phyloP scores from a whole-genome alignment of 53 echinoderm and acorn worm species.

The Patiria pectinifera region DNA sequence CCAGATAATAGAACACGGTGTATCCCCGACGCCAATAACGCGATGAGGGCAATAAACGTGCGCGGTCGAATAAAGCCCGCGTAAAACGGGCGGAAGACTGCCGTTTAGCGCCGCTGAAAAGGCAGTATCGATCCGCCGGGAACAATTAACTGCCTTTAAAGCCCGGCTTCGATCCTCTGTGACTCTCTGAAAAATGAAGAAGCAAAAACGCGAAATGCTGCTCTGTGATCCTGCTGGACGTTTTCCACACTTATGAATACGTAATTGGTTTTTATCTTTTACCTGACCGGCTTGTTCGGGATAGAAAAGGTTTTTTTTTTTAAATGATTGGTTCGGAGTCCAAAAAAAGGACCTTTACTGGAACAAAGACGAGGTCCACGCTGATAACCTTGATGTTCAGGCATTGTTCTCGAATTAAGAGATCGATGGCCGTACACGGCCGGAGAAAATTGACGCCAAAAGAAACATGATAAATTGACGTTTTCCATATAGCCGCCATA shows the following conservation, averaged over 20 bases:
- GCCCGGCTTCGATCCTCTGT: constrained; percentile 29
- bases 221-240: constrained; percentile 23
- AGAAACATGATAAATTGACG: background rate
- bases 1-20: background rate
- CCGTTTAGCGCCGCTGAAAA: constrained; percentile 11
- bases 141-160: constrained; percentile 26
- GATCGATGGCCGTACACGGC: constrained; percentile 25
- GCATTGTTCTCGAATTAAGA: constrained; percentile 23
- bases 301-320: background rate
- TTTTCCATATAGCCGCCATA: background rate
- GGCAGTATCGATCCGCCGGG: constrained; percentile 24
- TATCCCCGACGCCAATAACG: constrained; percentile 29
- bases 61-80: background rate
- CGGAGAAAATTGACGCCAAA: constrained; percentile 5
- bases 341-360: background rate
- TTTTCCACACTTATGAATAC: constrained; percentile 63
- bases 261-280: constrained; percentile 24
- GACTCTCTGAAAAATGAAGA: background rate
- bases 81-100: constrained; percentile 22
- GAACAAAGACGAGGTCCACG: background rate
- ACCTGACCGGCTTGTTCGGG: constrained; percentile 38
- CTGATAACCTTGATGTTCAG: constrained; percentile 19
- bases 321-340: background rate
- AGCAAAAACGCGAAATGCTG: too few species aligned
- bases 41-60: background rate